Percentiles rank a stretch among this genome's conserved stretches.
These are phyloP conservation scores for Tinea trinotella DNA, from an alignment of 2,888 invertebrate species.

Conservation along the genomic window DNA sequence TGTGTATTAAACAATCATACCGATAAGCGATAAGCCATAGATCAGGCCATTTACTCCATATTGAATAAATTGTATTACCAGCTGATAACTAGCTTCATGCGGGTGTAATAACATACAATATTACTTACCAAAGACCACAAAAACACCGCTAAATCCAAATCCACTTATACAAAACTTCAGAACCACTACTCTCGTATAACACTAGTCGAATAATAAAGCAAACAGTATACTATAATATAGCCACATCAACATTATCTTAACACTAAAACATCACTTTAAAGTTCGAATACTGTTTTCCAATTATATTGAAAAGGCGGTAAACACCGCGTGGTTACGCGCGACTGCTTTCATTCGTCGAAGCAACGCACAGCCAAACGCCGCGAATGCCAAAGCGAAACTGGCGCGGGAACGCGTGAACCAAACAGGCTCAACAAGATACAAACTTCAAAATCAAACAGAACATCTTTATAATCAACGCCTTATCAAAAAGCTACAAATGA, in stretches of 20 bases:
- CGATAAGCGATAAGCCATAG: neutral
- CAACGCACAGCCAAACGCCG: neutral
- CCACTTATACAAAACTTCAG: neutral
- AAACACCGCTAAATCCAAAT: neutral
- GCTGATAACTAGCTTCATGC: neutral
- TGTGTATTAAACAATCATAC: neutral
- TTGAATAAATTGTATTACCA: neutral
- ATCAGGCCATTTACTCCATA: neutral
- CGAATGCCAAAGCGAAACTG: neutral
- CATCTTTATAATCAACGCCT: too few relatives aligned
- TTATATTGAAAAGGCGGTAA: constrained; percentile 1
- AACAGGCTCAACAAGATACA: neutral
- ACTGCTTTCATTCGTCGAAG: neutral
- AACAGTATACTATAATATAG: neutral
- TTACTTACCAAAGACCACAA: constrained; percentile 3
- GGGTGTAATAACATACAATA: neutral
- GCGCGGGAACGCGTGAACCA: neutral
- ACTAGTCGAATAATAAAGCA: neutral
- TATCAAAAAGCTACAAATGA: too few relatives aligned
- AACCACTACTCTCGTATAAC: neutral
- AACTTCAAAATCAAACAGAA: neutral
- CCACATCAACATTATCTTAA: neutral
- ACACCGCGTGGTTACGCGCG: constrained; percentile 2
- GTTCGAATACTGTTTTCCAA: neutral
- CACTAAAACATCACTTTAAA: neutral